These are phyloP conservation scores for Leptopilina drosophilae DNA, from an alignment of 2,888 invertebrate genomes.

Conservation along the genomic window DNA sequence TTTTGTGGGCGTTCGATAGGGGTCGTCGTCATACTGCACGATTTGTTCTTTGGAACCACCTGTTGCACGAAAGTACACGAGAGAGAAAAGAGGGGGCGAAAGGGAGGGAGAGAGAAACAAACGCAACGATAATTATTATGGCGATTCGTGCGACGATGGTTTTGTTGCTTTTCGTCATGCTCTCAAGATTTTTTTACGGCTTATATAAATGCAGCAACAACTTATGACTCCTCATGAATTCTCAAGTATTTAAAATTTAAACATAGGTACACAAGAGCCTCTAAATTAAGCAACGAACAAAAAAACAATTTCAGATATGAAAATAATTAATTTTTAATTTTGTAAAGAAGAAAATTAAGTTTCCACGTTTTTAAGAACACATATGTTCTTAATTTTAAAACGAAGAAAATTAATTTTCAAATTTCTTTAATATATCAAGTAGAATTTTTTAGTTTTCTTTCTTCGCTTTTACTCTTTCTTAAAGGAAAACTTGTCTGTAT, in stretches of 20 bases:
- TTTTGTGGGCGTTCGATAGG: conserved; percentile 54
- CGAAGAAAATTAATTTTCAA: too few species aligned
- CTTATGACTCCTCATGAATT: conserved; percentile 41
- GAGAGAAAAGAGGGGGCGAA: too few species aligned
- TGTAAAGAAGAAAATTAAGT: too few species aligned
- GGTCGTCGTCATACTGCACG: conserved; percentile 57
- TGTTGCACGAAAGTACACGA: conserved; percentile 56
- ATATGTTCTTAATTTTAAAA: too few species aligned
- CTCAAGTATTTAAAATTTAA: background rate
- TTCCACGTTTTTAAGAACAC: too few species aligned
- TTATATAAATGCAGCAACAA: conserved; percentile 46
- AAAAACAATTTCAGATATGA: too few species aligned
- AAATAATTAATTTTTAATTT: too few species aligned
- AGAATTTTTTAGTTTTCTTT: too few species aligned
- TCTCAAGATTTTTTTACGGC: conserved; percentile 53
- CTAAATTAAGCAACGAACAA: too few species aligned
- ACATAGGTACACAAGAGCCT: background rate
- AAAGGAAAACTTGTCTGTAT: too few species aligned
- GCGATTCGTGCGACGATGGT: conserved; percentile 55
- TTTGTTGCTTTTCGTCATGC: conserved; percentile 52
- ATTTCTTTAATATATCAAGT: too few species aligned
- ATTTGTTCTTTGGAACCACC: conserved; percentile 57
- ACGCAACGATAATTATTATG: conserved; percentile 58
- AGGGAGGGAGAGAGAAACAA: conserved; percentile 44
- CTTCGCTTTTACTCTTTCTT: too few species aligned